Conservation (phyloP, 2,797 vertebrate species). For the Sorex maritimensis region DNA sequence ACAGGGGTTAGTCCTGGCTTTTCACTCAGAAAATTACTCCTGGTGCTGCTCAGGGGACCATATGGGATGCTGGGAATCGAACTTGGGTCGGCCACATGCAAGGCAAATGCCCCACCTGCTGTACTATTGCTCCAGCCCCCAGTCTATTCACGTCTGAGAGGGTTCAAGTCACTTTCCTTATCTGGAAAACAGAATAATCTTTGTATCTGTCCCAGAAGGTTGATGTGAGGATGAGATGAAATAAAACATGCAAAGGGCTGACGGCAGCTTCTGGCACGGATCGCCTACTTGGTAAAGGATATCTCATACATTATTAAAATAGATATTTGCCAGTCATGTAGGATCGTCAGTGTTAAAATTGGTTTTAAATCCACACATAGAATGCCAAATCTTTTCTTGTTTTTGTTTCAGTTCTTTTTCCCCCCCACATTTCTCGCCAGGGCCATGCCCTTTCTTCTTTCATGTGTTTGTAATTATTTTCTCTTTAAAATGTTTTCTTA, state of each 20-base stretch:
- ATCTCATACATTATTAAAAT: not conserved
- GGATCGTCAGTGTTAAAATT: conserved; percentile 52
- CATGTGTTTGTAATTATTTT: conserved; percentile 88
- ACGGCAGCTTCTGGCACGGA: conserved; percentile 1
- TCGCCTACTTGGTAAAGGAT: not conserved
- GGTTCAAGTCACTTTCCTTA: not conserved
- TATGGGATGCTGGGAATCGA: too few relatives aligned
- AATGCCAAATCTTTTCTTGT: conserved; percentile 79
- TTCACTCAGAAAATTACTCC: too few relatives aligned
- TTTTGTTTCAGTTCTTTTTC: conserved; percentile 81
- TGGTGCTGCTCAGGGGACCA: too few relatives aligned
- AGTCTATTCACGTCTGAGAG: not conserved
- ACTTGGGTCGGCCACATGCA: too few relatives aligned
- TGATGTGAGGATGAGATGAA: conserved; percentile 4
- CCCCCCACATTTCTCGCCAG: conserved; percentile 71
- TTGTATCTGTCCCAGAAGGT: not conserved
- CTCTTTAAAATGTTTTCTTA: conserved; percentile 81
- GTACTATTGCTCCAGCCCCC: too few relatives aligned
- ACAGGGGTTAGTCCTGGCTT: too few relatives aligned
- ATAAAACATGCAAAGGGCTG: not conserved
- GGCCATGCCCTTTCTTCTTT: conserved; percentile 64
- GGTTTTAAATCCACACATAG: conserved; percentile 67
- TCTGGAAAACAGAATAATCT: not conserved
- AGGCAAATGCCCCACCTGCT: too few relatives aligned
- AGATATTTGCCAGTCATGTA: conserved; percentile 8